phyloP scores from a whole-genome alignment of 2,113 vertebrate species.

The Coptodon bakossiorum region DNA sequence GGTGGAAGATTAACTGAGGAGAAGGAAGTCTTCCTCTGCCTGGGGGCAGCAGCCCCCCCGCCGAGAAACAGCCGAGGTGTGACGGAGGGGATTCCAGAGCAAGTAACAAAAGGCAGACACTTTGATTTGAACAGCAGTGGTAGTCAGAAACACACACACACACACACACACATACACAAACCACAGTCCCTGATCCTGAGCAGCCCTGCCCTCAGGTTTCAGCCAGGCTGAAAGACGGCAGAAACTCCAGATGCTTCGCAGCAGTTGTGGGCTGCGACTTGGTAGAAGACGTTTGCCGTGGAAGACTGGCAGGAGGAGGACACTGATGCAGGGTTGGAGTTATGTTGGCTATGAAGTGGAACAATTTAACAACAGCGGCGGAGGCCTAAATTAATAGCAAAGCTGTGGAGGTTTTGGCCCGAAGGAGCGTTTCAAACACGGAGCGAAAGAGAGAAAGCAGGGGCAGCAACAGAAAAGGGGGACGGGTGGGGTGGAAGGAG shows the following conservation, averaged over 20 bases:
- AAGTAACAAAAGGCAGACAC: conserved; percentile 66
- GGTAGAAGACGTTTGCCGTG: conserved; percentile 3
- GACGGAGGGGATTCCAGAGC: conserved; percentile 60
- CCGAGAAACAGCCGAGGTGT: conserved; percentile 54
- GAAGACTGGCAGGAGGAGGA: conserved; percentile 38
- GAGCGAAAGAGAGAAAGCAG: conserved; percentile 6
- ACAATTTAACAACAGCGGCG: conserved; percentile 29
- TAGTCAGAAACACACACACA: conserved; percentile 6
- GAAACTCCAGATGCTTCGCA: conserved; percentile 67
- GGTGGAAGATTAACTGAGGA: conserved; percentile 48
- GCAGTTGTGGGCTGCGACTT: conserved; percentile 46
- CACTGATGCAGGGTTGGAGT: conserved; percentile 38
- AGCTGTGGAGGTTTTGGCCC: conserved; percentile 8
- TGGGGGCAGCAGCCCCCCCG: conserved; percentile 10
- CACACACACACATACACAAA: conserved; percentile 1
- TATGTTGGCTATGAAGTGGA: conserved; percentile 32
- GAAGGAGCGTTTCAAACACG: not conserved
- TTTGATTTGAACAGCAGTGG: conserved; percentile 62
- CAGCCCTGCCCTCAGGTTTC: conserved; percentile 56
- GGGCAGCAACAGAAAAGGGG: not conserved
- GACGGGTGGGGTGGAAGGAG: conserved; percentile 22
- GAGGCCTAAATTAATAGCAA: conserved; percentile 44
- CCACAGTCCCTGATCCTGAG: conserved; percentile 30
- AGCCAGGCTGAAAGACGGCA: conserved; percentile 36
- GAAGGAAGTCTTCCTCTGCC: conserved; percentile 40